A percentile compares a stretch with the other conserved stretches of the same genome.
Conservation (phyloP, 2,888 invertebrate genomes). For the Tinea semifulvella region DNA sequence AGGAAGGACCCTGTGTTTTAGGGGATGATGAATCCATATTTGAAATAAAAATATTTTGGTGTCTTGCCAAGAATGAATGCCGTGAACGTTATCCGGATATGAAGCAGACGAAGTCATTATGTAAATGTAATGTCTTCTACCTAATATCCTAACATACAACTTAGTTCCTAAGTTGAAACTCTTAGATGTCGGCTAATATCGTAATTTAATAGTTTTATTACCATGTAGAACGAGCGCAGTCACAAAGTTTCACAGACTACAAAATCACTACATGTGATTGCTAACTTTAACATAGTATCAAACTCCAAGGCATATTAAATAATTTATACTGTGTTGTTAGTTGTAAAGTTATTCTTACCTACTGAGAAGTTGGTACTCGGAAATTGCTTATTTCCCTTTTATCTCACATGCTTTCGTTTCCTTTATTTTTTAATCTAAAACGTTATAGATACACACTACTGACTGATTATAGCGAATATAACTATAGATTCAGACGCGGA, state of each 20-base stretch:
- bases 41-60: too few species aligned
- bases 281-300: background rate
- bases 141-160: slow-evolving; percentile 9
- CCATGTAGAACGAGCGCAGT: background rate
- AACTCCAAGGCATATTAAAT: background rate
- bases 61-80: slow-evolving; percentile 2
- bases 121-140: slow-evolving; percentile 9
- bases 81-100: background rate
- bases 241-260: background rate
- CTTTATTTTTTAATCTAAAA: slow-evolving; percentile 31
- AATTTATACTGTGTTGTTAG: slow-evolving; percentile 2
- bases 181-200: background rate
- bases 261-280: background rate
- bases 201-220: background rate
- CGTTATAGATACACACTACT: too few species aligned
- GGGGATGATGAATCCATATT: too few species aligned
- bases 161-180: slow-evolving; percentile 13
- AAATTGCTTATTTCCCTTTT: slow-evolving; percentile 33
- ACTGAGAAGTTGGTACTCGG: slow-evolving; percentile 18
- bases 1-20: too few species aligned
- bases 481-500: too few species aligned
- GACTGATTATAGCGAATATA: too few species aligned
- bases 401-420: slow-evolving; percentile 26
- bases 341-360: background rate
- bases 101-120: slow-evolving; percentile 8